phyloP scores from a whole-genome alignment of 2,888 invertebrate genomes.

The Alcis repandata region DNA sequence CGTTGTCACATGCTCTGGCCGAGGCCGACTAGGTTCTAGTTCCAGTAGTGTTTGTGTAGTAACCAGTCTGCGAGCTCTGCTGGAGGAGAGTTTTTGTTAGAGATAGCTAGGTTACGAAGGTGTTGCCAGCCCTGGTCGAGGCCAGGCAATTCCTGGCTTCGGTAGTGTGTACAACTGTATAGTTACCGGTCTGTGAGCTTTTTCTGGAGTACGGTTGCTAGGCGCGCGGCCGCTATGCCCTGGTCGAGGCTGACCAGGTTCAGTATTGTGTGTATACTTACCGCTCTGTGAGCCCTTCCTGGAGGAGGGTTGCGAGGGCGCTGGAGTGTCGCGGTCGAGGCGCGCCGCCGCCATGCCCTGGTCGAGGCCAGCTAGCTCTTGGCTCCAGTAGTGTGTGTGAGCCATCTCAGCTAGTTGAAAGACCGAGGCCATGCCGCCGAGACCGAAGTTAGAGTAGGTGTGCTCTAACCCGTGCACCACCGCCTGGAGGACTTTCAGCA shows the following conservation, averaged over 20 bases:
- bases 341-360: conserved; percentile 79
- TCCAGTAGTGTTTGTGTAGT: neutral
- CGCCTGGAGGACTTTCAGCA: conserved; percentile 96
- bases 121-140: neutral
- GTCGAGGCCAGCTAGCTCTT: conserved; percentile 89
- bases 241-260: neutral
- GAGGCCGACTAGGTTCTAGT: too few species aligned
- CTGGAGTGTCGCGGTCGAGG: conserved; percentile 72
- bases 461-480: conserved; percentile 96
- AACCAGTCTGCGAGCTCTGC: neutral
- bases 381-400: conserved; percentile 99
- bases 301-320: conserved; percentile 84
- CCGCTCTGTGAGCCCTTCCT: conserved; percentile 90
- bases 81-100: too few species aligned
- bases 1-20: neutral
- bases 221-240: too few species aligned
- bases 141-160: neutral
- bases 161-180: neutral
- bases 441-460: conserved; percentile 96
- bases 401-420: conserved; percentile 99
- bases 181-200: too few species aligned
- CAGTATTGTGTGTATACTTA: conserved; percentile 48
- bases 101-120: neutral
- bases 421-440: conserved; percentile 98
- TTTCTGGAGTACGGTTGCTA: too few species aligned